Evolutionary conservation across 2,113 vertebrate genomes (phyloP).

Genomic region (Lanius ludovicianus): DNA sequence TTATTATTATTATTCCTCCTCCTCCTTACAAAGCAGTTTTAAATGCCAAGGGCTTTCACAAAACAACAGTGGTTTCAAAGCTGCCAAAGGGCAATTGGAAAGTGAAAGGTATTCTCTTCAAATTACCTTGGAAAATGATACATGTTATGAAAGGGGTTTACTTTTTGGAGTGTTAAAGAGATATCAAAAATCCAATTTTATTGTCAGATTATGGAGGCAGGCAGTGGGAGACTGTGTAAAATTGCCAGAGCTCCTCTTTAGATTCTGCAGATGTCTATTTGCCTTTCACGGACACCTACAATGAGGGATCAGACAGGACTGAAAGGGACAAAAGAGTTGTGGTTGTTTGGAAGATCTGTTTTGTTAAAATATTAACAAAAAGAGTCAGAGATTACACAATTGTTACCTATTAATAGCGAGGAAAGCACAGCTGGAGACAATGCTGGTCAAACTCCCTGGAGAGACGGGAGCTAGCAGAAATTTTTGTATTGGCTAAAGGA

Average conservation of each 20-base stretch:
- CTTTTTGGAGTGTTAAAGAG: constrained; percentile 25
- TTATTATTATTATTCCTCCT: not conserved
- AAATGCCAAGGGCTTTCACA: constrained; percentile 34
- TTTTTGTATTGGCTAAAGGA: not conserved
- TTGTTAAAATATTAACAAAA: not conserved
- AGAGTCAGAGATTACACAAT: not conserved
- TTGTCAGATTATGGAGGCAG: not conserved
- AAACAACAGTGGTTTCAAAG: constrained; percentile 10
- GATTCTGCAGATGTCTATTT: not conserved
- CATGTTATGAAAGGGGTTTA: not conserved
- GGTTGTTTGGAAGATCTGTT: not conserved
- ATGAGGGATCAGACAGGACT: not conserved
- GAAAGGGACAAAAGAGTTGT: not conserved
- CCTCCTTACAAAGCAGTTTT: constrained; percentile 9
- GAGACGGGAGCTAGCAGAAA: not conserved
- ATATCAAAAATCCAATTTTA: constrained; percentile 37
- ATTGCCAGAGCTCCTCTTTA: not conserved
- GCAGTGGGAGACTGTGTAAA: not conserved
- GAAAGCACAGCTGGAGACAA: not conserved
- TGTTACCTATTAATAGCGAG: not conserved
- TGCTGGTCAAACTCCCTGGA: not conserved
- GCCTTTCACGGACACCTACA: not conserved
- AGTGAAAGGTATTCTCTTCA: constrained; percentile 38
- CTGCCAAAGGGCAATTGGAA: constrained; percentile 39
- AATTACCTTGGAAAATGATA: constrained; percentile 44